Evolutionary conservation across 2,888 invertebrate genomes (phyloP).

Genomic region (Coleophora deauratella): DNA sequence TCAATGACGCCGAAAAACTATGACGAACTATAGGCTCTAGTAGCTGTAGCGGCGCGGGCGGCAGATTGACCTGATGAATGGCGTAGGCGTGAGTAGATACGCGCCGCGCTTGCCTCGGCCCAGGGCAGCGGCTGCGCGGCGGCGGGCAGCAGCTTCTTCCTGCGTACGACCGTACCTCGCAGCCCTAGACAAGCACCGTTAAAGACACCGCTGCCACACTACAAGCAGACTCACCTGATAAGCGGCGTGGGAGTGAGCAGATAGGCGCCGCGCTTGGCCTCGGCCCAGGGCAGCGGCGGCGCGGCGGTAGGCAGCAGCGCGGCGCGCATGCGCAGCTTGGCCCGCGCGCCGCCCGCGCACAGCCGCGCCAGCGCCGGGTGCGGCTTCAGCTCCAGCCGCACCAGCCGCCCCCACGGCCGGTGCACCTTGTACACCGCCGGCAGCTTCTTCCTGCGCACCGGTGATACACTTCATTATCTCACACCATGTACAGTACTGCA

Average conservation of each 20-base stretch:
- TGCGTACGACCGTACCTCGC: constrained; percentile 77
- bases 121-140: constrained; percentile 91
- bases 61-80: constrained; percentile 37
- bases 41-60: too few relatives aligned
- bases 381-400: constrained; percentile 86
- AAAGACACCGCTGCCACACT: too few relatives aligned
- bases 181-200: too few relatives aligned
- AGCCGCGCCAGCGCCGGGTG: constrained; percentile 84
- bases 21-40: too few relatives aligned
- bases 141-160: constrained; percentile 83
- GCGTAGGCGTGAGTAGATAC: constrained; percentile 79
- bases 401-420: constrained; percentile 76
- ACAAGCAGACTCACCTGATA: constrained; percentile 30
- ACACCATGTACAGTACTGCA: too few relatives aligned
- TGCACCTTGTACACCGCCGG: constrained; percentile 88
- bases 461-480: not conserved
- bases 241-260: constrained; percentile 76
- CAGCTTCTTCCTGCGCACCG: constrained; percentile 69
- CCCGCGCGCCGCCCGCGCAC: constrained; percentile 78
- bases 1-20: too few relatives aligned
- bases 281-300: constrained; percentile 91
- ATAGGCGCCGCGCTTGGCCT: constrained; percentile 79
- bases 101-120: constrained; percentile 80
- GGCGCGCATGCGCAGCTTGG: constrained; percentile 82
- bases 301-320: constrained; percentile 82